These are phyloP conservation scores for Bombylius discolor DNA, from an alignment of 2,888 invertebrate genomes.

Conservation along the genomic window DNA sequence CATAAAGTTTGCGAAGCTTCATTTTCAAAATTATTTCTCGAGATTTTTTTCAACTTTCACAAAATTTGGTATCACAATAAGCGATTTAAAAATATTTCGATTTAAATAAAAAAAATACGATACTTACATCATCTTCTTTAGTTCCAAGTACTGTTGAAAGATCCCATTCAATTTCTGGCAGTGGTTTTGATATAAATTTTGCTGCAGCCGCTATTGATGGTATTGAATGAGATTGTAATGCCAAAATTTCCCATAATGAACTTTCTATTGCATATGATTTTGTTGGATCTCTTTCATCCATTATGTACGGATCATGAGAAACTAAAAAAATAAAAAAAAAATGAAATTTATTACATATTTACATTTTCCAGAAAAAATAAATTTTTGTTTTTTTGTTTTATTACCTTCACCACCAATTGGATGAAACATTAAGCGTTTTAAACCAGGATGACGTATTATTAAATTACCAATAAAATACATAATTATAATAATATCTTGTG, in stretches of 20 bases:
- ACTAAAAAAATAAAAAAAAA: conserved; percentile 15
- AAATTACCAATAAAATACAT: conserved; percentile 77
- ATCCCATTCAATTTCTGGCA: conserved; percentile 57
- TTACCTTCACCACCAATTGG: conserved; percentile 36
- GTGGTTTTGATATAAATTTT: conserved; percentile 49
- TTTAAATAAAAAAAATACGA: neutral
- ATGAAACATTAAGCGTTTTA: conserved; percentile 52
- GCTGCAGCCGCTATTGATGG: conserved; percentile 63
- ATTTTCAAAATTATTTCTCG: too few species aligned
- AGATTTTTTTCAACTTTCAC: too few species aligned
- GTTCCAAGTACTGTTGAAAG: conserved; percentile 51
- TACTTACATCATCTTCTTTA: conserved; percentile 46
- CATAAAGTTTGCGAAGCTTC: too few species aligned
- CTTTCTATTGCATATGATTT: conserved; percentile 74
- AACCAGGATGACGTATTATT: conserved; percentile 68
- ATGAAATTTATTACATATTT: neutral
- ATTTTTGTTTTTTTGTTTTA: neutral
- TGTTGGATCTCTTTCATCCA: conserved; percentile 65
- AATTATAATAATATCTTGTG: conserved; percentile 62
- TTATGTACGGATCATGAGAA: conserved; percentile 64
- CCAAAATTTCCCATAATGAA: conserved; percentile 84
- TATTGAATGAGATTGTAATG: conserved; percentile 58
- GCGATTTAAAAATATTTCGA: too few species aligned
- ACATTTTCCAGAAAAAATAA: conserved; percentile 10
- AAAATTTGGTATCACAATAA: too few species aligned